Evolutionary conservation across 2,113 vertebrate genomes (phyloP), one percentile per base, ranked within the genome.

Genomic region (Corydoras maculifer): DNA sequence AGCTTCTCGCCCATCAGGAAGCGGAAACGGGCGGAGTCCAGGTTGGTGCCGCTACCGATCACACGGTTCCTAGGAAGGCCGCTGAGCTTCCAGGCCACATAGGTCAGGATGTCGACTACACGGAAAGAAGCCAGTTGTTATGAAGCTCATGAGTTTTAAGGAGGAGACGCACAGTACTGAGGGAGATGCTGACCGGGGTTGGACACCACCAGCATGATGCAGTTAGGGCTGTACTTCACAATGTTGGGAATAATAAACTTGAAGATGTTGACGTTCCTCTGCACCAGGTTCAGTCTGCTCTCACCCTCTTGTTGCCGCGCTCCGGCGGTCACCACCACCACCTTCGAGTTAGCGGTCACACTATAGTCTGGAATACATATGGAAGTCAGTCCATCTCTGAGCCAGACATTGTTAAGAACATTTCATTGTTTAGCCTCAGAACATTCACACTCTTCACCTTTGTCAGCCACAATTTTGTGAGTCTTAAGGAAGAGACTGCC

Each of bases 221-320:
- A 94, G 85, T 98, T 83, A 54, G 97, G 96, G 74, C 97, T 99
- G 88, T 99, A 92, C 84, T 99, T 99, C 67, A 98, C 95, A 7
- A 99, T 85, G 54, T 93, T 97, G 73, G 96, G 97, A 92, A 98
- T 95, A 90, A 99, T 98, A 84, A 96, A 97, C 84, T 99, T 99
- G 81, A 99, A 98, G 91, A 99, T 99, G 83, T 98, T 96, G 77
- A 99, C 94, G 0, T 98, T 99, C 67, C 97, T 93, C 88, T 99
- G 95, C 61, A 99, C 97, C 88, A 99, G 65, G 83, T 99, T 98
- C 12, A 99, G 91, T 13, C 96, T 94, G 84, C 96, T 98, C 84
- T 99, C 97, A 62, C 97, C 97, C 81, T 99, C 97, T 43, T 97
- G 94, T 84, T 99, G 97, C 65, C 96, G 95, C 43, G 96, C 97